These are phyloP conservation scores for Xestia ashworthii DNA, from an alignment of 2,888 invertebrate genomes.

Conservation along the genomic window DNA sequence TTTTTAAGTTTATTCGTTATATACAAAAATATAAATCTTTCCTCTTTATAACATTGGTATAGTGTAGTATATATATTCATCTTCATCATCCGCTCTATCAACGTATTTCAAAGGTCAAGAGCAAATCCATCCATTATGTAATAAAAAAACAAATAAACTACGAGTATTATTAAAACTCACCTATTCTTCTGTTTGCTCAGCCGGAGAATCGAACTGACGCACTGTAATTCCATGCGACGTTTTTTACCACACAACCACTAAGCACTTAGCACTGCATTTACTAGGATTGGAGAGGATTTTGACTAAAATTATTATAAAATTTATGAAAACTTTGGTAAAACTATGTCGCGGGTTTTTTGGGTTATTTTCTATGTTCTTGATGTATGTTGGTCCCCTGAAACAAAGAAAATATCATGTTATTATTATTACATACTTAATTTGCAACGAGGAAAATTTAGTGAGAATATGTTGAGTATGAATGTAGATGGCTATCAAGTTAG, in stretches of 20 bases:
- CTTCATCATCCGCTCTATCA: too few relatives aligned
- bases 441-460: too few relatives aligned
- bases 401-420: constrained; percentile 69
- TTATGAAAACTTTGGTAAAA: constrained; percentile 29
- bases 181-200: constrained; percentile 62
- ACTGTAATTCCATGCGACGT: constrained; percentile 70
- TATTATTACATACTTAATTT: too few relatives aligned
- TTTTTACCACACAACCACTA: constrained; percentile 55
- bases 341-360: background rate
- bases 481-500: too few relatives aligned
- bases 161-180: constrained; percentile 51
- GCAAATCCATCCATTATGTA: too few relatives aligned
- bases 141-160: background rate
- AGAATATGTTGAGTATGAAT: too few relatives aligned
- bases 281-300: constrained; percentile 6
- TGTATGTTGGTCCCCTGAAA: constrained; percentile 85
- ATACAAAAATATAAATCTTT: too few relatives aligned
- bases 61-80: too few relatives aligned
- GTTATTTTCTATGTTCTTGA: constrained; percentile 65
- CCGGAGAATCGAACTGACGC: constrained; percentile 60
- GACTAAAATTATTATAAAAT: constrained; percentile 29
- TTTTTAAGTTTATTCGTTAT: too few relatives aligned
- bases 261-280: constrained; percentile 50
- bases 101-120: too few relatives aligned
- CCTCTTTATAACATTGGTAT: too few relatives aligned